A percentile compares a stretch with the other conserved stretches of the same genome.
Evolutionary conservation across 2,113 vertebrate genomes (phyloP).

Genomic region (Epinephelus fuscoguttatus): DNA sequence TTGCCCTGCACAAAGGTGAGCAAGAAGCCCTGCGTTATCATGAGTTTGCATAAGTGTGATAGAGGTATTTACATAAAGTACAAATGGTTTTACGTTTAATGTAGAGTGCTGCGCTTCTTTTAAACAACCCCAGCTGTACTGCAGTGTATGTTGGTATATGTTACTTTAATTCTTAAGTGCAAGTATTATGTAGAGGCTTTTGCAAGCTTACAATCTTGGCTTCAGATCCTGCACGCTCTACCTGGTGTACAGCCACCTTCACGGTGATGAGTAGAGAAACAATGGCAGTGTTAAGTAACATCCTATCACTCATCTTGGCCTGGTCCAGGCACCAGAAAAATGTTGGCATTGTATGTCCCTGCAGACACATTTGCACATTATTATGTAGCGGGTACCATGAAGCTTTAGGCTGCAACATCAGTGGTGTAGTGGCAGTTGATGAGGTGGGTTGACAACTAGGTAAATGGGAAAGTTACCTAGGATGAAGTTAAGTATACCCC

Average conservation of each 20-base stretch:
- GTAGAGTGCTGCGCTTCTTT: neutral
- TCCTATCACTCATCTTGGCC: neutral
- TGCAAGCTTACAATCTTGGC: neutral
- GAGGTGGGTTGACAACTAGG: too few species aligned
- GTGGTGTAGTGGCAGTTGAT: too few species aligned
- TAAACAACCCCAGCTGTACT: neutral
- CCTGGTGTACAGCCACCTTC: neutral
- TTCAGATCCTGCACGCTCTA: neutral
- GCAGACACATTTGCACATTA: too few species aligned
- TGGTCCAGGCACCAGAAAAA: too few species aligned
- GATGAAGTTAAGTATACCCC: too few species aligned
- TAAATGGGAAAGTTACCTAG: too few species aligned
- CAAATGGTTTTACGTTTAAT: neutral
- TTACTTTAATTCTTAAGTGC: neutral
- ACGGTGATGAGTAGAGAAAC: too few species aligned
- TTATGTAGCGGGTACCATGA: too few species aligned
- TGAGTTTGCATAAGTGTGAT: conserved; percentile 32
- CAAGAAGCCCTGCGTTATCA: neutral
- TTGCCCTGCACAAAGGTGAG: conserved; percentile 2
- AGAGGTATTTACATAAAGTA: neutral
- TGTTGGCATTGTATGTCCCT: too few species aligned
- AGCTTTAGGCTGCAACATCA: too few species aligned
- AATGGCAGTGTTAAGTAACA: neutral
- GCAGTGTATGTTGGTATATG: neutral
- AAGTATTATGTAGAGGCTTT: neutral